Evolutionary conservation across 1,140 invertebrate genomes (phyloP).

Genomic region (Cherax destructor): DNA sequence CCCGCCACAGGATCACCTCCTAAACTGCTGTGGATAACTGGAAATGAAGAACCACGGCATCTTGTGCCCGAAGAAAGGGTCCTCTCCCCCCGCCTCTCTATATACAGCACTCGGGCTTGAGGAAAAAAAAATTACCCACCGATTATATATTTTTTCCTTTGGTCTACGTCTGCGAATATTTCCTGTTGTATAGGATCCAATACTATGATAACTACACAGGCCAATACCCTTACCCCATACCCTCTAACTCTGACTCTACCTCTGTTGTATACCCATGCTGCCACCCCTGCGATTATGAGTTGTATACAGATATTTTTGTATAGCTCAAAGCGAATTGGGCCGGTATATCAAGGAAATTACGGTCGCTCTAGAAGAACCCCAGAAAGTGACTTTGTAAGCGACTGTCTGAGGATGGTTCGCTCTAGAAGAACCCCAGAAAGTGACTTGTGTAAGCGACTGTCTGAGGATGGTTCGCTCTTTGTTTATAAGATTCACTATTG

Average conservation of each 20-base stretch:
- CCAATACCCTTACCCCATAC: neutral
- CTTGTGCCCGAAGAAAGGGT: too few relatives aligned
- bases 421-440: neutral
- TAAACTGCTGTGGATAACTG: neutral
- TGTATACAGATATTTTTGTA: slow-evolving; percentile 7
- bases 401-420: neutral
- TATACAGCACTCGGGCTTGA: neutral
- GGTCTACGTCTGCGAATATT: neutral
- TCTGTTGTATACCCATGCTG: neutral
- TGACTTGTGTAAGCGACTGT: neutral
- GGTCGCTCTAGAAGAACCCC: neutral
- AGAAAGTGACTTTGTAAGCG: too few relatives aligned
- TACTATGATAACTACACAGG: neutral
- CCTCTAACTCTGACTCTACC: neutral
- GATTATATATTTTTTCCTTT: neutral
- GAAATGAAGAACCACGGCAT: too few relatives aligned
- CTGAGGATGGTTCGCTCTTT: neutral
- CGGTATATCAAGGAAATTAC: too few relatives aligned
- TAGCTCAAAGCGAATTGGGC: neutral
- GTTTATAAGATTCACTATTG: neutral
- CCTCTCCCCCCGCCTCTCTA: too few relatives aligned
- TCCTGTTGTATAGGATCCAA: neutral
- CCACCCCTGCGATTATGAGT: neutral
- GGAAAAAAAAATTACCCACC: neutral
- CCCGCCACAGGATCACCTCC: neutral